Evolutionary conservation across 2,113 vertebrate species (phyloP).

Genomic region (Sinocyclocheilus maitianheensis): DNA sequence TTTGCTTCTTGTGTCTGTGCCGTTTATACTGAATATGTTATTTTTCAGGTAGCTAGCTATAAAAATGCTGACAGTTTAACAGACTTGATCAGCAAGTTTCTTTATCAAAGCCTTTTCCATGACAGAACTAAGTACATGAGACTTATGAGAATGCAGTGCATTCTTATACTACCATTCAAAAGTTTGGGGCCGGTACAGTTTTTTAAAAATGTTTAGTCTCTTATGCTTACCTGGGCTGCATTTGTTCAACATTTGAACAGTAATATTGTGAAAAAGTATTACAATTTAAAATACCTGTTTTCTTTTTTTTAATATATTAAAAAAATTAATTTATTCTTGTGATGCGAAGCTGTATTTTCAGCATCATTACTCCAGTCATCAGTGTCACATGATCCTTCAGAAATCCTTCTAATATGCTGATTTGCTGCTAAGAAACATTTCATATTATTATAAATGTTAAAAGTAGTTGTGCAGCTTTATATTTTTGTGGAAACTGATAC

Average conservation of each 20-base stretch:
- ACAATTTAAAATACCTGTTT: not conserved
- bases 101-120: not conserved
- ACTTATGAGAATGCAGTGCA: not conserved
- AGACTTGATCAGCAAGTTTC: not conserved
- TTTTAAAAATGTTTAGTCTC: not conserved
- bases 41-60: not conserved
- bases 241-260: not conserved
- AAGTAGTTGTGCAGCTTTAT: not conserved
- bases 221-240: not conserved
- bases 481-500: too few relatives aligned
- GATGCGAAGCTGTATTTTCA: not conserved
- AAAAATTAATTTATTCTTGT: not conserved
- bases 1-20: not conserved
- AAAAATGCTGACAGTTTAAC: not conserved
- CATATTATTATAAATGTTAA: not conserved
- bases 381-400: not conserved
- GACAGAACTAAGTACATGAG: not conserved
- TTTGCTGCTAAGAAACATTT: not conserved
- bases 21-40: not conserved
- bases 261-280: not conserved
- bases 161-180: not conserved
- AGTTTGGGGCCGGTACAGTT: not conserved
- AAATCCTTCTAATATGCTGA: not conserved
- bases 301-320: not conserved
- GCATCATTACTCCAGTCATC: not conserved